Conservation (phyloP, 2,888 invertebrate genomes). For the Archips crataeganus region DNA sequence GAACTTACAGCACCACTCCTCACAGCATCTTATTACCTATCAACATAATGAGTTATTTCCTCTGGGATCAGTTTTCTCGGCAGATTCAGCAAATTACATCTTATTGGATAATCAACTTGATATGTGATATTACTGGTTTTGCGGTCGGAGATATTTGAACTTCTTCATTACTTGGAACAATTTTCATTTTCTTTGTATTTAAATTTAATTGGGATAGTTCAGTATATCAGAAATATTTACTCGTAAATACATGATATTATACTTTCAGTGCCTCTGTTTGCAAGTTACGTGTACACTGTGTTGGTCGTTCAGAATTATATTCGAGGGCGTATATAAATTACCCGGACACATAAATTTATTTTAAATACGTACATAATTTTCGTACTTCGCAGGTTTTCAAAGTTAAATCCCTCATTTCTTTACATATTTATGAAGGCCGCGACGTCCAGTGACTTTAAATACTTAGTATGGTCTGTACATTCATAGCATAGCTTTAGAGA, state of each 20-base stretch:
- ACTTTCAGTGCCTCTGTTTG: too few species aligned
- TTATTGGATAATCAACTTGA: conserved; percentile 22
- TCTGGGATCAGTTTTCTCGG: conserved; percentile 11
- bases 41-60: conserved; percentile 8
- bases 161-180: background rate
- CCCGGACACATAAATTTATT: conserved; percentile 51
- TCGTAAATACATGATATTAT: background rate
- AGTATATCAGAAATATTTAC: background rate
- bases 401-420: conserved; percentile 71
- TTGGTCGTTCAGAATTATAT: conserved; percentile 17
- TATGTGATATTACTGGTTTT: conserved; percentile 14
- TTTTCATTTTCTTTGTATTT: background rate
- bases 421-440: conserved; percentile 77
- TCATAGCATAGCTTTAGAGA: conserved; percentile 8
- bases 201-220: background rate
- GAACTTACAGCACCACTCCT: background rate
- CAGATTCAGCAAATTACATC: conserved; percentile 14
- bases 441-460: conserved; percentile 72
- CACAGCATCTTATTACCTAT: conserved; percentile 10
- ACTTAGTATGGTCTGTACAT: conserved; percentile 50
- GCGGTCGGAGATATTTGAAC: background rate
- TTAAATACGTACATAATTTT: conserved; percentile 63
- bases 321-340: conserved; percentile 41
- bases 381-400: conserved; percentile 60
- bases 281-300: conserved; percentile 18